Evolutionary conservation across 2,113 vertebrate species (phyloP).

Genomic region (Psilopogon haemacephalus): DNA sequence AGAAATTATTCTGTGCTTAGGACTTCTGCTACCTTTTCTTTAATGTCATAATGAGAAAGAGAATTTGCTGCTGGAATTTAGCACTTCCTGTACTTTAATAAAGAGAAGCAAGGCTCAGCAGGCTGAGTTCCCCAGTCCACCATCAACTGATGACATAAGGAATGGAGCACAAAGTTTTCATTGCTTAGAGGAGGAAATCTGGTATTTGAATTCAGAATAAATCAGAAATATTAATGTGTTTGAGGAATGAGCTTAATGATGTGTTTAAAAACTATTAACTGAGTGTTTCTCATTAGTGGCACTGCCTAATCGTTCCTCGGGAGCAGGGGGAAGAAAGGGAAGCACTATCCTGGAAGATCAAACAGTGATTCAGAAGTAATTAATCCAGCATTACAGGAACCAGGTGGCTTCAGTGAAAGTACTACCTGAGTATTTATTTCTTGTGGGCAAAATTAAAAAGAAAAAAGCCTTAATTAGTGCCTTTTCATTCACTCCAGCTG

Average conservation of each 20-base stretch:
- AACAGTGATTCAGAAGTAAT: slow-evolving; percentile 66
- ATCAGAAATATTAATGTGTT: slow-evolving; percentile 50
- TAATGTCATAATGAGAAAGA: background rate
- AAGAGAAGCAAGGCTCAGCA: background rate
- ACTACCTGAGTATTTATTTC: background rate
- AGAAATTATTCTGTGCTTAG: background rate
- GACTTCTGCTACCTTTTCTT: background rate
- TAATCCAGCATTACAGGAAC: slow-evolving; percentile 49
- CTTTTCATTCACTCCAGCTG: slow-evolving; percentile 20
- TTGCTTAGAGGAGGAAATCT: slow-evolving; percentile 6
- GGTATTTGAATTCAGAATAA: slow-evolving; percentile 38
- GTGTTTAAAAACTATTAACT: slow-evolving; percentile 62
- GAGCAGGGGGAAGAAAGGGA: slow-evolving; percentile 33
- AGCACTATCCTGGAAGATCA: slow-evolving; percentile 63
- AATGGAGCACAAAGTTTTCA: background rate
- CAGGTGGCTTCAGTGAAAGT: slow-evolving; percentile 24
- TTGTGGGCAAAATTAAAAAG: slow-evolving; percentile 1
- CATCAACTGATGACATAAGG: background rate
- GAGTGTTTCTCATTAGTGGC: slow-evolving; percentile 63
- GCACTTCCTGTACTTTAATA: background rate
- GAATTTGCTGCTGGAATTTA: background rate
- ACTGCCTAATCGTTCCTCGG: slow-evolving; percentile 46
- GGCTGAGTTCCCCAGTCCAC: background rate
- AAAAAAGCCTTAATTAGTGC: slow-evolving; percentile 12
- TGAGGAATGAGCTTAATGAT: slow-evolving; percentile 60